Evolutionary conservation across 2,888 invertebrate genomes (phyloP).

Genomic region (Stenoptilia bipunctidactyla): DNA sequence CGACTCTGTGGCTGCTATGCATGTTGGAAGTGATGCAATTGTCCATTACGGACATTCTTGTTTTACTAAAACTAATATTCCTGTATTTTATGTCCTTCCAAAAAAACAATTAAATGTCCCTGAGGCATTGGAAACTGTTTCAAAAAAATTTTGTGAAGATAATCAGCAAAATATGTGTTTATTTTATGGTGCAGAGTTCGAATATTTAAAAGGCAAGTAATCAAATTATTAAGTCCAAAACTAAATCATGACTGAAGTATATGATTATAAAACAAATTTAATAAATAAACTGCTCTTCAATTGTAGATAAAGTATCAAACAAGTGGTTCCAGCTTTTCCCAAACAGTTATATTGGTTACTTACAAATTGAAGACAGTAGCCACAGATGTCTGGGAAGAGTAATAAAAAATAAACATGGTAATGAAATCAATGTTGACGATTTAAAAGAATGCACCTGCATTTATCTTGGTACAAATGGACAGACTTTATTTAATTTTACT

Average conservation of each 20-base stretch:
- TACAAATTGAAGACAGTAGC: constrained; percentile 32
- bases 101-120: constrained; percentile 32
- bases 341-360: constrained; percentile 35
- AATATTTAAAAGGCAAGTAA: constrained; percentile 68
- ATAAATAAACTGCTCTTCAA: constrained; percentile 6
- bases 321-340: constrained; percentile 40
- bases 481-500: constrained; percentile 74
- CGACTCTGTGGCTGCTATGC: constrained; percentile 91
- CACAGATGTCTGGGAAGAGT: constrained; percentile 40
- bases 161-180: constrained; percentile 47
- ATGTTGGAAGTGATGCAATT: constrained; percentile 86
- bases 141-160: constrained; percentile 27
- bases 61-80: constrained; percentile 81
- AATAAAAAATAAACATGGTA: constrained; percentile 25
- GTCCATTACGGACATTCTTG: constrained; percentile 95
- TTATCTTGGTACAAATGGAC: constrained; percentile 76
- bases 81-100: constrained; percentile 81
- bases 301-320: constrained; percentile 36
- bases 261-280: neutral
- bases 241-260: too few species aligned
- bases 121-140: neutral
- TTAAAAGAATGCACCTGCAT: constrained; percentile 71
- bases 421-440: constrained; percentile 26
- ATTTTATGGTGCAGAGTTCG: constrained; percentile 77
- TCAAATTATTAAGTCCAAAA: too few species aligned